Base-by-base conservation (phyloP, 2,888 invertebrate genomes). In the Trileptium ribeirensis region DNA sequence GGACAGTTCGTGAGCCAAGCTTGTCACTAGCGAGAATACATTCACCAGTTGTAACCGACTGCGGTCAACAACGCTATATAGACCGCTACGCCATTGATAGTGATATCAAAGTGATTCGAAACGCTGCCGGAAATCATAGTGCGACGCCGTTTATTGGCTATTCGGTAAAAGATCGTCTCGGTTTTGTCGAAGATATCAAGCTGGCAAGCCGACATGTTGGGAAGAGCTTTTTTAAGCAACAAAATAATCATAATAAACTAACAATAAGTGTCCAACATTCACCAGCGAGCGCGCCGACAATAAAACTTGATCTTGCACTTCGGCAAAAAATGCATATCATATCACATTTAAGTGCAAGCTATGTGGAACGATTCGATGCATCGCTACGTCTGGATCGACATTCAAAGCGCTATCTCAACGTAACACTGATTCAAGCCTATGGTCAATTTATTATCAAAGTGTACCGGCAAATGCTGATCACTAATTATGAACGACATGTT, bases 351-450 rank as follows among this genome's bases (percentile, higher is more conserved):
- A 3, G n/a, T n/a, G 74, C 74, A 33, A 70, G 74, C 74, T 33
- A 70, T n/a, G 29, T 70, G 8, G 78, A 78, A 78, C 29, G 19
- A 3, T 78, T 78, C 34, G 2, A 51, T 2, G 78, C 78, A 33
- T 24, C 1, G n/a, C 24, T 78, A 2, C 64, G 64, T 64, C 78
- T 78, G n/a, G 78, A 78, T 29, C 67, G 78, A n/a, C 78, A 64
- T 33, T 78, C 78, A 39, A 67, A 34, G 19, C 67, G 78, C 1
- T 78, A 34, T 33, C 64, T 78, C 1, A 78, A 78, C 64, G 39
- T 78, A 33, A 78, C 78, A 15, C 29, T 78, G 64, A 51, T 78
- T 64, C 78, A 64, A 29, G 24, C 78, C 51, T 78, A 78, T 29
- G 78, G 78, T 2, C 40, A 78, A 64, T 78, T 78, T 51, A 24